Base-by-base conservation (phyloP, 2,797 vertebrate species). In the Rousettus madagascariensis region DNA sequence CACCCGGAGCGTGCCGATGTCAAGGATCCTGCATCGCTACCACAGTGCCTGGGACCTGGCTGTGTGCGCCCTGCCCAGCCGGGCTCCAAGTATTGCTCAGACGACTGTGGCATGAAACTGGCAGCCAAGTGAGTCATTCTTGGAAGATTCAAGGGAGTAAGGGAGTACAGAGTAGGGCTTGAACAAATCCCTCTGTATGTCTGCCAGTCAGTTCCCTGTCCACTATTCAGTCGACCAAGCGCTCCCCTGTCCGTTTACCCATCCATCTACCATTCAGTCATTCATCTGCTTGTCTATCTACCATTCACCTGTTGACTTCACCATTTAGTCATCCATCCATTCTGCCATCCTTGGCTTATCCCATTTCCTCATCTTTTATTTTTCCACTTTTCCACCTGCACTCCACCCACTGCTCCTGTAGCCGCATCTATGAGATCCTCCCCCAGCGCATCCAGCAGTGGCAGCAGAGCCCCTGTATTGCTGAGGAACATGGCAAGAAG, bases 391-490 rank as follows among this genome's bases (percentile, higher is more conserved):
- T 49, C 86, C 63, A 24, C 12, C n/a, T 71, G 15, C 17, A 22
- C 57, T 19, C 22, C 28, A 36, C 36, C 36, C 41, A 11, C 53
- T 49, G 26, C n/a, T 61, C 51, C 15, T 28, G 28, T 96, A 99
- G 99, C 95, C 99, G 99, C 19, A 99, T 99, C 98, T 99, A 99
- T 6, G 99, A 99, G 98, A 99, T 99, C 97, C 99, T 99, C 6
- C 99, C 99, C 0, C 99, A 99, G 98, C 99, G 99, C 6, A 99
- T 99, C 97, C 99, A 99, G 97, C 99, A 99, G 98, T 99, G 99
- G 99, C 99, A 99, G 98, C 99, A 99, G 98, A 99, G 99, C 96
- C 99, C 99, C 0, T 99, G 99, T 95, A 99, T 99, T 4, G 99
- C 99, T 0, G 99, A 99, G 96, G 99, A 99, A 69, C 99, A 99